Evolutionary conservation across 2,888 invertebrate genomes (phyloP), one percentile per base, ranked within the genome.

Genomic region (Megamerina dolium): DNA sequence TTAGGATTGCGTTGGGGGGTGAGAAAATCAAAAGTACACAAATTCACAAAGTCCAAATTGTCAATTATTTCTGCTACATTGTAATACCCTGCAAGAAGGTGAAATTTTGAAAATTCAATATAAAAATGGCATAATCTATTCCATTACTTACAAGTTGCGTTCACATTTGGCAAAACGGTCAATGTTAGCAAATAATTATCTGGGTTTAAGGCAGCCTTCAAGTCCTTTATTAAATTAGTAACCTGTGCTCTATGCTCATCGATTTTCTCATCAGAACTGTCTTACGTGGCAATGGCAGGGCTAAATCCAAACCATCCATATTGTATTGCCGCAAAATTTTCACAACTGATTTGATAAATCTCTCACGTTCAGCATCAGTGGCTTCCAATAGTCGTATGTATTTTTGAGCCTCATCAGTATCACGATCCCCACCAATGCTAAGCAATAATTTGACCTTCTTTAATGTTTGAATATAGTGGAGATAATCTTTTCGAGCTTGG

Each of bases 221-320:
- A 13, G 2, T 6, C 20, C 12, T 13, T 5, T 32, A 31, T 32
- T 21, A 39, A 31, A 4, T 21, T 4, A 5, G 39, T 32, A 19
- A 39, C 16, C 31, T 39, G 21, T 3, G 13, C 3, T 4, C 20
- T 29, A 30, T 38, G 19, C 14, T 30, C 8, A n/a, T 23, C n/a
- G 3, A 26, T 26, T 12, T 37, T 37, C 16, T 16, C 13, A 13
- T 30, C 30, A 12, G n/a, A n/a, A n/a, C n/a, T n/a, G n/a, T n/a
- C n/a, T n/a, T n/a, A n/a, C n/a, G n/a, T n/a, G 89, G 84, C 73
- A 90, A 87, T 68, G 90, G 83, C 86, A 89, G 91, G 2, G 84
- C 85, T 21, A 91, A 73, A 67, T 93, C 92, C 31, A 92, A 74
- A 2, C 92, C 92, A 67, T 92, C 91, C 55, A 93, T 92, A 12